Conservation (phyloP, 2,797 vertebrate species). For the Sebastes elongatus region DNA sequence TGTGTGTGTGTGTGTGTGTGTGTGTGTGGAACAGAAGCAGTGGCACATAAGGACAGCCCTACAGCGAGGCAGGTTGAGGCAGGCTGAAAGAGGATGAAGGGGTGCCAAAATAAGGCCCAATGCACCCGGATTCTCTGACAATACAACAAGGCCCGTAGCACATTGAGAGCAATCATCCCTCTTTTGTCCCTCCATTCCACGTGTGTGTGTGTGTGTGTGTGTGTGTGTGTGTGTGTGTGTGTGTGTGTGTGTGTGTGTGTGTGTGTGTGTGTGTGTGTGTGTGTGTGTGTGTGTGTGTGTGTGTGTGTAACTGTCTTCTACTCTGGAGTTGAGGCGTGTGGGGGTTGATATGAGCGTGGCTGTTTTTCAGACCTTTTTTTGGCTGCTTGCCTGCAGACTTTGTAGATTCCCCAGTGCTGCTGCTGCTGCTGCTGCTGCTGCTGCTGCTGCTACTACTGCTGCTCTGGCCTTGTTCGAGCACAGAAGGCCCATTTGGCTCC, state of each 20-base stretch:
- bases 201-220: background rate
- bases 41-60: slow-evolving; percentile 64
- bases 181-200: slow-evolving; percentile 60
- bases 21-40: slow-evolving; percentile 42
- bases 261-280: slow-evolving; percentile 2
- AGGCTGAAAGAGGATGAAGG: slow-evolving; percentile 53
- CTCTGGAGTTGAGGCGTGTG: slow-evolving; percentile 35
- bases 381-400: slow-evolving; percentile 57
- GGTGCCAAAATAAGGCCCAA: slow-evolving; percentile 64
- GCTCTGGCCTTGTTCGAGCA: slow-evolving; percentile 51
- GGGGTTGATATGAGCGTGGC: slow-evolving; percentile 48
- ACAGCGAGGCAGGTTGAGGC: slow-evolving; percentile 68
- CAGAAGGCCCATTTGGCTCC: slow-evolving; percentile 56
- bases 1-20: slow-evolving; percentile 2
- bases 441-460: slow-evolving; percentile 6
- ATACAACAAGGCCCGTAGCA: slow-evolving; percentile 61
- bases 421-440: slow-evolving; percentile 7
- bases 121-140: slow-evolving; percentile 70
- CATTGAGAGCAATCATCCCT: slow-evolving; percentile 65
- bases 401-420: slow-evolving; percentile 39
- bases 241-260: background rate
- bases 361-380: slow-evolving; percentile 66
- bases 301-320: slow-evolving; percentile 42
- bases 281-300: background rate
- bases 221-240: background rate